Evolutionary conservation across 2,888 invertebrate species (phyloP).

Genomic region (Scotopteryx bipunctaria): DNA sequence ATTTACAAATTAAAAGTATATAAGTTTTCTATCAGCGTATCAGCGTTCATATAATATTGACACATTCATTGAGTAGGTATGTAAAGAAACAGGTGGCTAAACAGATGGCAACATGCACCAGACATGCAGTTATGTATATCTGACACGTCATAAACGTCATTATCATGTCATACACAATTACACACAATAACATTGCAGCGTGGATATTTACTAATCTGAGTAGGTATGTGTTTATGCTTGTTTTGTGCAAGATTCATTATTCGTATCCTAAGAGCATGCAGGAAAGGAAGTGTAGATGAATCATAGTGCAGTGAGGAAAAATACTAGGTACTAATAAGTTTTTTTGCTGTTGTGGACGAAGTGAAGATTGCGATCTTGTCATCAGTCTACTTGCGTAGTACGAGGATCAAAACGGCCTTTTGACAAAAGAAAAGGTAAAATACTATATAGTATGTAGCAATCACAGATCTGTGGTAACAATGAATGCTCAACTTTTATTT

Average conservation of each 20-base stretch:
- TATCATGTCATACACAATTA: background rate
- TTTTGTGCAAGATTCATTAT: constrained; percentile 10
- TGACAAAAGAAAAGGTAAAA: no score
- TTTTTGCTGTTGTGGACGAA: no score
- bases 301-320: background rate
- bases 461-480: no score
- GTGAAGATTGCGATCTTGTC: no score
- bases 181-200: background rate
- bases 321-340: constrained; percentile 6
- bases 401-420: no score
- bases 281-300: background rate
- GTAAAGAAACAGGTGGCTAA: background rate
- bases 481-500: no score
- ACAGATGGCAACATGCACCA: background rate
- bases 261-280: background rate
- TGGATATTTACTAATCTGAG: background rate
- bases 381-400: no score
- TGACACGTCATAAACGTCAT: background rate
- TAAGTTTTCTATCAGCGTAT: no score
- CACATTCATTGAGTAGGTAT: no score
- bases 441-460: no score
- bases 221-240: background rate
- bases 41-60: no score
- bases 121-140: constrained; percentile 2
- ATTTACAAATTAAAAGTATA: no score